These are phyloP conservation scores for Synanthedon andrenaeformis DNA, from an alignment of 2,888 invertebrate species.

Conservation along the genomic window DNA sequence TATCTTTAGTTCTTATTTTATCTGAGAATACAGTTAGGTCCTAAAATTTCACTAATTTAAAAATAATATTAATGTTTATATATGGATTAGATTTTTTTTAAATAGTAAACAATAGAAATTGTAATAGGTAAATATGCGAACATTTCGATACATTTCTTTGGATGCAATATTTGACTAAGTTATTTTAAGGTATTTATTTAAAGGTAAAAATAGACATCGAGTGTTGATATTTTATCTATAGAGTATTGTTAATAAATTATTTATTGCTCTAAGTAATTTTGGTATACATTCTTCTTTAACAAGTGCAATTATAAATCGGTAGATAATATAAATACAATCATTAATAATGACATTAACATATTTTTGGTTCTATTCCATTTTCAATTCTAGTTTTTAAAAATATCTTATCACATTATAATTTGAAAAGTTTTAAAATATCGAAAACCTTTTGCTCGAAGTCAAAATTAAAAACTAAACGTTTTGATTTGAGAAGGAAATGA, in stretches of 20 bases:
- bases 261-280: constrained; percentile 49
- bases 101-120: not conserved
- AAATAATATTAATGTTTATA: not conserved
- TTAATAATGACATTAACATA: constrained; percentile 23
- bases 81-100: not conserved
- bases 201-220: constrained; percentile 57
- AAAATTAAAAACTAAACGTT: constrained; percentile 7
- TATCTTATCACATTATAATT: constrained; percentile 7
- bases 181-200: too few relatives aligned
- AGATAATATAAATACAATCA: constrained; percentile 14
- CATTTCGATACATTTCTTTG: not conserved
- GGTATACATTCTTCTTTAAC: constrained; percentile 44
- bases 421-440: not conserved
- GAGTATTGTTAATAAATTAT: constrained; percentile 35
- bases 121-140: not conserved
- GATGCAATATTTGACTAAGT: constrained; percentile 2
- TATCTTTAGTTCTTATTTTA: too few relatives aligned
- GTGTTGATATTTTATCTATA: constrained; percentile 29
- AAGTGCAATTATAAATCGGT: constrained; percentile 25
- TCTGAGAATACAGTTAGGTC: not conserved
- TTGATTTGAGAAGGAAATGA: constrained; percentile 18
- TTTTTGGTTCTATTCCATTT: constrained; percentile 34
- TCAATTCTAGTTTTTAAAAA: constrained; percentile 11
- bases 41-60: not conserved
- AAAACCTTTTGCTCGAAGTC: not conserved